Evolutionary conservation across 2,797 vertebrate genomes (phyloP), one percentile per base, ranked within the genome.

Genomic region (Girardinus metallicus): DNA sequence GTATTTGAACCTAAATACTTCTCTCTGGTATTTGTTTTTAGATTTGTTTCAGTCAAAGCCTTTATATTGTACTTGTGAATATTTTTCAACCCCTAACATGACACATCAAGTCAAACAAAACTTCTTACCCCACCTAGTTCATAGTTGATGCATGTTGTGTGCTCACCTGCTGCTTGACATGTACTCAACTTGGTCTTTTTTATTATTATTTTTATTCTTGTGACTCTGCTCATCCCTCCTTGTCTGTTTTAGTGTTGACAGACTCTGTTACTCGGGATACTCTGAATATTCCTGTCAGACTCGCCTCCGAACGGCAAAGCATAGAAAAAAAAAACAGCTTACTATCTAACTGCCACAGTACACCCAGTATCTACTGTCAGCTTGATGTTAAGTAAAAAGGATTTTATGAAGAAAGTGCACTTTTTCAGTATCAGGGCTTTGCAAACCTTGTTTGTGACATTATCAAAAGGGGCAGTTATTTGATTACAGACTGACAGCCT

Each of bases 391-490:
- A 73, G 46, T 44, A 70, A 78, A 77, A 64, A 11, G 51, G 41
- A 53, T 41, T 21, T 68, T n/a, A 70, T 68, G 73, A 70, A 79
- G 29, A 79, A 62, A 74, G 51, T 51, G 64, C 80, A 78, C 51
- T 79, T 87, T 89, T 86, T 84, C 81, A 80, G 73, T 80, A 77
- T 83, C 77, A 57, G 76, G 51, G 70, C 62, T 75, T 77, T 77
- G 86, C 82, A 76, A 83, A 90, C 29, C 73, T 29, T 46, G 43
- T 90, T 88, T 92, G 87, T 90, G 90, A 90, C 89, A 89, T 91
- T 92, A 90, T 82, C 81, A 83, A 83, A 85, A 3, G 34, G 80
- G 13, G 78, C 79, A 80, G 83, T 84, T 84, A 87, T 90, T 89
- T 84, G 84, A 75, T 84, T 83, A 71, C 73, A 82, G 82, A 91